A percentile compares a stretch with the other conserved stretches of the same genome.
phyloP scores from a whole-genome alignment of 1,140 invertebrate species.

The Penaeus indicus region DNA sequence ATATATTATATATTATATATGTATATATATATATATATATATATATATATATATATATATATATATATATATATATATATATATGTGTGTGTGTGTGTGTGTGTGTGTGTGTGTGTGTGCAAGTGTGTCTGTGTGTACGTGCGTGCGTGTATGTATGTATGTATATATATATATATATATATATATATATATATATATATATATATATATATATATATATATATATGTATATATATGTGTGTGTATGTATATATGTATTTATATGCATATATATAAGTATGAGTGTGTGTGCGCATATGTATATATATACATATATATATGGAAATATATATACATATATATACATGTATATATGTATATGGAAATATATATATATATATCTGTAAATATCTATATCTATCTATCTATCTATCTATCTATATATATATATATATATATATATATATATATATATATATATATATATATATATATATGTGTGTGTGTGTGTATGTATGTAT shows the following conservation, averaged over 20 bases:
- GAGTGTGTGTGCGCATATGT: neutral
- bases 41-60: constrained; percentile 22
- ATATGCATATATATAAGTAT: too few relatives aligned
- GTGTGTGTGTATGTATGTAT: neutral
- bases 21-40: constrained; percentile 16
- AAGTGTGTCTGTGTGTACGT: neutral
- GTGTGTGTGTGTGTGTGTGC: neutral
- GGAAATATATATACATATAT: neutral
- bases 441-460: constrained; percentile 26
- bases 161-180: constrained; percentile 12
- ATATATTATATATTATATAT: constrained; percentile 22
- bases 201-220: constrained; percentile 14
- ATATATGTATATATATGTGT: neutral
- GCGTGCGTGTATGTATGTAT: neutral
- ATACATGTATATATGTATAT: constrained; percentile 11
- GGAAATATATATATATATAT: neutral
- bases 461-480: neutral
- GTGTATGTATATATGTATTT: neutral
- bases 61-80: neutral
- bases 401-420: neutral
- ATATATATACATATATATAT: constrained; percentile 19
- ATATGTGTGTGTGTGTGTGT: neutral
- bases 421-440: constrained; percentile 23
- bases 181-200: constrained; percentile 23
- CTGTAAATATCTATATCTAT: neutral